These are phyloP conservation scores for Hemibagrus wyckioides DNA, from an alignment of 2,113 vertebrate species.

Conservation along the genomic window DNA sequence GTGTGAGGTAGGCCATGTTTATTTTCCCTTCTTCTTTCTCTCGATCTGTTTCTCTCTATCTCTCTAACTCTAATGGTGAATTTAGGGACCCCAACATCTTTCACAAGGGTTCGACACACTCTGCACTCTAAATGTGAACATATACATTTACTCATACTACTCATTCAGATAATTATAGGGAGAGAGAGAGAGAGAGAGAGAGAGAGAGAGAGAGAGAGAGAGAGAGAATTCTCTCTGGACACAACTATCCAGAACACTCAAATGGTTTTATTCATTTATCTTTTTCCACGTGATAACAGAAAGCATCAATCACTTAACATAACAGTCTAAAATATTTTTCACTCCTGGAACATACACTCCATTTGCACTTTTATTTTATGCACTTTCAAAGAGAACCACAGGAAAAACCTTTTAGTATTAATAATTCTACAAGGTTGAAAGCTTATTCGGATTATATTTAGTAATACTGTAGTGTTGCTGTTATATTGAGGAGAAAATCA, in stretches of 20 bases:
- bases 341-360: not conserved
- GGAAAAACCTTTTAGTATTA: slow-evolving; percentile 36
- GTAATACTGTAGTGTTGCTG: not conserved
- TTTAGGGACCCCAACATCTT: slow-evolving; percentile 65
- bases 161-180: slow-evolving; percentile 63
- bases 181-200: not conserved
- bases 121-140: slow-evolving; percentile 54
- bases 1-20: not conserved
- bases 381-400: not conserved
- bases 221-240: not conserved
- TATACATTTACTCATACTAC: slow-evolving; percentile 68
- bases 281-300: not conserved
- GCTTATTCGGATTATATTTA: not conserved
- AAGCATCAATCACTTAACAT: not conserved
- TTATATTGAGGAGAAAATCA: not conserved
- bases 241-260: not conserved
- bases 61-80: slow-evolving; percentile 70
- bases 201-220: not conserved
- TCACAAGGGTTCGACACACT: slow-evolving; percentile 58
- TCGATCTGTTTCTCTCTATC: not conserved
- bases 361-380: slow-evolving; percentile 41
- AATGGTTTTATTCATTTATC: not conserved
- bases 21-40: too few species aligned
- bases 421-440: not conserved
- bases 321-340: not conserved